These are phyloP conservation scores for Pelvicachromis taeniatus DNA, from an alignment of 2,113 vertebrate species.

Conservation along the genomic window DNA sequence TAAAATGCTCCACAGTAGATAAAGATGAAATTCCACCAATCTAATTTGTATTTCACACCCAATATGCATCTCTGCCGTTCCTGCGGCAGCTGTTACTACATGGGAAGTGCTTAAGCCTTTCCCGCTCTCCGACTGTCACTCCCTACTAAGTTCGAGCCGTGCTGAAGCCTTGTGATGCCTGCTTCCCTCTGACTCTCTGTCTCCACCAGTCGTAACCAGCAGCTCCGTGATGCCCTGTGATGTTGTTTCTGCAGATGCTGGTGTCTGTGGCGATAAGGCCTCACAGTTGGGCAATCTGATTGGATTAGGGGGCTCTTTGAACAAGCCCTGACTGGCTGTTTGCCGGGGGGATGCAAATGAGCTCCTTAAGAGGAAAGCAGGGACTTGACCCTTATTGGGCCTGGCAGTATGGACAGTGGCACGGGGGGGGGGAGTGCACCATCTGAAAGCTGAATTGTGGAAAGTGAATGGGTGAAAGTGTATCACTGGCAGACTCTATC, in stretches of 20 bases:
- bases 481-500: constrained; percentile 32
- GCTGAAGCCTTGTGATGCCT: constrained; percentile 59
- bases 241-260: constrained; percentile 63
- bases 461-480: constrained; percentile 45
- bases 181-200: constrained; percentile 64
- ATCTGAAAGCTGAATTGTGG: constrained; percentile 51
- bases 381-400: constrained; percentile 67
- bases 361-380: constrained; percentile 59
- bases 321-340: constrained; percentile 68
- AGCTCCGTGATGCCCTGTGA: constrained; percentile 59
- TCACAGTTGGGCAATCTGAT: constrained; percentile 65
- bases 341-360: constrained; percentile 73
- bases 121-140: constrained; percentile 53
- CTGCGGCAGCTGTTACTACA: constrained; percentile 53
- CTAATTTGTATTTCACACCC: constrained; percentile 62
- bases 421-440: constrained; percentile 6
- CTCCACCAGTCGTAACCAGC: constrained; percentile 57
- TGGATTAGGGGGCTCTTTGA: constrained; percentile 66
- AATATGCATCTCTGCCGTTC: constrained; percentile 52
- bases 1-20: constrained; percentile 30
- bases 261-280: constrained; percentile 64
- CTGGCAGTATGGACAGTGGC: constrained; percentile 60
- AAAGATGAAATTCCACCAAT: constrained; percentile 50
- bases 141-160: constrained; percentile 37
- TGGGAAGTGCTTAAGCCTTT: constrained; percentile 52